phyloP scores from a whole-genome alignment of 2,888 invertebrate species.

The Polydrusus pterygomalis region DNA sequence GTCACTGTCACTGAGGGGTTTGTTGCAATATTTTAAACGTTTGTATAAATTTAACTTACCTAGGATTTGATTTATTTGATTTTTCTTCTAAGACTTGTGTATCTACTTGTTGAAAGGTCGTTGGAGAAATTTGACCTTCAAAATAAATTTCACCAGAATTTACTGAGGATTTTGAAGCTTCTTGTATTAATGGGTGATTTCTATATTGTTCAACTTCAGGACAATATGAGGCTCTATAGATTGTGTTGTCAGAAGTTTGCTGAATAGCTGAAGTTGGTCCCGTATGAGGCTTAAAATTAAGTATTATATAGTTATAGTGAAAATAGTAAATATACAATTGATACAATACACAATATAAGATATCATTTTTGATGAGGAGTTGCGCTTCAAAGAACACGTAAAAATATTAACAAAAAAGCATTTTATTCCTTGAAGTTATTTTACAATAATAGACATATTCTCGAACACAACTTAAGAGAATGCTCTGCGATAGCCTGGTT shows the following conservation, averaged over 20 bases:
- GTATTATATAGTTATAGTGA: too few species aligned
- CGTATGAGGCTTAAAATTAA: slow-evolving; percentile 66
- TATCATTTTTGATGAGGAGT: too few species aligned
- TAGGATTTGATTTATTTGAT: slow-evolving; percentile 22
- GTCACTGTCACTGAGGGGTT: too few species aligned
- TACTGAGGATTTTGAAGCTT: neutral
- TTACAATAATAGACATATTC: too few species aligned
- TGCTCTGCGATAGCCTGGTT: too few species aligned
- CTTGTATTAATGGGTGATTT: slow-evolving; percentile 29
- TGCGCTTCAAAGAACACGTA: too few species aligned
- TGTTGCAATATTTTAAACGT: too few species aligned
- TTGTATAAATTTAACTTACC: neutral
- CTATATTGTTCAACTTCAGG: slow-evolving; percentile 73
- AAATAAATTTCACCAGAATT: slow-evolving; percentile 22
- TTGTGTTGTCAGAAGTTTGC: slow-evolving; percentile 69
- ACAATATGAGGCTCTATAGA: slow-evolving; percentile 76
- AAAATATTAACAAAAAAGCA: too few species aligned
- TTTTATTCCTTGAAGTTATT: too few species aligned
- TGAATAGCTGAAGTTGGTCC: slow-evolving; percentile 72
- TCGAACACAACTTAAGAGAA: too few species aligned
- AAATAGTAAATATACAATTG: too few species aligned
- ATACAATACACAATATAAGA: too few species aligned
- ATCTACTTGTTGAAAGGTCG: slow-evolving; percentile 11
- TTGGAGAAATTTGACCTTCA: slow-evolving; percentile 11
- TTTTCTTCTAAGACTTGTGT: slow-evolving; percentile 27